Percentiles rank a stretch among this genome's conserved stretches.
Conservation (phyloP, 1,140 invertebrate species). For the Asobara japonica region DNA sequence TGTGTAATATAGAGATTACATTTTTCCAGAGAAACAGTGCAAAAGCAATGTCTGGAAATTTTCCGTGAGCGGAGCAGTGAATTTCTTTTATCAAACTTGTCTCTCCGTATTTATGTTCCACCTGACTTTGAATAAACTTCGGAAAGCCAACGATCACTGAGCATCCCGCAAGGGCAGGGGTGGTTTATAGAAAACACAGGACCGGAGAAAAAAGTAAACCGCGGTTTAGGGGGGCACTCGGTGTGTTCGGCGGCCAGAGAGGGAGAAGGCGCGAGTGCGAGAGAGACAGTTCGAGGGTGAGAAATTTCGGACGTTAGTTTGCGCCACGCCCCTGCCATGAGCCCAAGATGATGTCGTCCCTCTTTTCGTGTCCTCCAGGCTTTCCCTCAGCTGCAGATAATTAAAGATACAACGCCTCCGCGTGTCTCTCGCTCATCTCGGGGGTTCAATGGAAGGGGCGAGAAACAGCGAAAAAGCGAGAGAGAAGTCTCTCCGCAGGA, state of each 20-base stretch:
- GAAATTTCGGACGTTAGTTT: conserved; percentile 40
- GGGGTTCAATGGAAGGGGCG: not conserved
- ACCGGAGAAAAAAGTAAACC: not conserved
- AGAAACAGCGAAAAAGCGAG: not conserved
- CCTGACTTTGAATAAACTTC: not conserved
- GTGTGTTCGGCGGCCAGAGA: not conserved
- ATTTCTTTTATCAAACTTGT: too few relatives aligned
- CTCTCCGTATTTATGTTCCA: not conserved
- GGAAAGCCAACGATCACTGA: not conserved
- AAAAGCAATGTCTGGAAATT: too few relatives aligned
- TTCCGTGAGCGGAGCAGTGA: too few relatives aligned
- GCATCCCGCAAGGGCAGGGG: not conserved
- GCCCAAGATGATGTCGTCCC: conserved; percentile 51
- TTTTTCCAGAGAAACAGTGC: not conserved
- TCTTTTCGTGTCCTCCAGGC: conserved; percentile 41
- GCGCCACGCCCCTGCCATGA: conserved; percentile 55
- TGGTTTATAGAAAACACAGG: conserved; percentile 9
- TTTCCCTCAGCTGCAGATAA: conserved; percentile 48
- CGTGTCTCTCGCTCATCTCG: conserved; percentile 13
- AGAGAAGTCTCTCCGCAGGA: not conserved
- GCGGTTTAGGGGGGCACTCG: conserved; percentile 9
- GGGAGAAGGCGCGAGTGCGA: not conserved
- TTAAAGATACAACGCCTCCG: conserved; percentile 58
- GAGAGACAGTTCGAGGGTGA: conserved; percentile 32
- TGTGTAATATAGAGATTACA: not conserved